A percentile compares a stretch with the other conserved stretches of the same genome.
Conservation (phyloP, 2,113 vertebrate genomes). For the Stegostoma tigrinum region DNA sequence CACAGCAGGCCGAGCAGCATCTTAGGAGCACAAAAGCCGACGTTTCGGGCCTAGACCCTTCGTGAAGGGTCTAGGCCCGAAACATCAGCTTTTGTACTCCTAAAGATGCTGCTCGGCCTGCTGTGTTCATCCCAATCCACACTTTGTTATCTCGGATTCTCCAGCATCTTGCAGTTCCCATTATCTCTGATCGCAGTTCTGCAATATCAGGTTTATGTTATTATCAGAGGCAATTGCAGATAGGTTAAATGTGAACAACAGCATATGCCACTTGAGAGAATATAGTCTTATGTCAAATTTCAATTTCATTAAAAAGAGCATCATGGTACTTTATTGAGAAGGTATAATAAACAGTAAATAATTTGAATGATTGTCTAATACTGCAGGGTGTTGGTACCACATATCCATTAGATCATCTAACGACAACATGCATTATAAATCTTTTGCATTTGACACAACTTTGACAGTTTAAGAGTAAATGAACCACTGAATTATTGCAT, state of each 20-base stretch:
- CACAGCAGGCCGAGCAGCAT: too few relatives aligned
- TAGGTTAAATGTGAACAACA: not conserved
- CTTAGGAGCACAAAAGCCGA: too few relatives aligned
- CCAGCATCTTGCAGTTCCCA: too few relatives aligned
- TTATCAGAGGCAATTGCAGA: too few relatives aligned
- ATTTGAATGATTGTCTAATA: not conserved
- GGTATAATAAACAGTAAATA: not conserved
- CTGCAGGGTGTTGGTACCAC: not conserved
- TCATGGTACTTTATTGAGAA: not conserved
- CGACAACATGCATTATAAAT: not conserved
- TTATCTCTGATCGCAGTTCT: too few relatives aligned
- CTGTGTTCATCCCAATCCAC: too few relatives aligned
- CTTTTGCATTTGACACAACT: not conserved
- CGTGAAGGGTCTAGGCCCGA: too few relatives aligned
- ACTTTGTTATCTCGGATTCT: too few relatives aligned
- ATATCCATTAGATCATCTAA: not conserved
- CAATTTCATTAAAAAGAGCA: not conserved
- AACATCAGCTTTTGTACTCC: too few relatives aligned
- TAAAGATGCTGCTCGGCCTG: too few relatives aligned
- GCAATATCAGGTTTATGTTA: not conserved
- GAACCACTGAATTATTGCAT: constrained; percentile 13
- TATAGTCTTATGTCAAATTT: not conserved
- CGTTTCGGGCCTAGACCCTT: too few relatives aligned
- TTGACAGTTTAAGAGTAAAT: not conserved
- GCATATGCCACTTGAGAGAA: not conserved